These are phyloP conservation scores for Virgularia gustaviana DNA, from an alignment of 92 coral and sea anemone species.

Conservation along the genomic window DNA sequence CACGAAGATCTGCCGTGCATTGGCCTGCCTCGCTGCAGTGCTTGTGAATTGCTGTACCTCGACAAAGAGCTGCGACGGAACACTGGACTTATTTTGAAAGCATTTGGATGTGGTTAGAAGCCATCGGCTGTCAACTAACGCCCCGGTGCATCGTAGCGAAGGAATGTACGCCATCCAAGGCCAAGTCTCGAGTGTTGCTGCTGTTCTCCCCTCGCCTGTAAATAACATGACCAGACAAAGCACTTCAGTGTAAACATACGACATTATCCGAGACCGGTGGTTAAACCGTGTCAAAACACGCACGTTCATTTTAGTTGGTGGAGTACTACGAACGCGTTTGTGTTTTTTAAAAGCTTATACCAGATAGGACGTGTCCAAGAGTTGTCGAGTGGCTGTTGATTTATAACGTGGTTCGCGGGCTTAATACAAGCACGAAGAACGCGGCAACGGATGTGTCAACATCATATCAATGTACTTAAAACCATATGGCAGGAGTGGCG, in stretches of 20 bases:
- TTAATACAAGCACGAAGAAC: no score
- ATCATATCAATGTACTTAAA: background rate
- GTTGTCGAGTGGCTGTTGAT: background rate
- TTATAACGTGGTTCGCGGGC: background rate
- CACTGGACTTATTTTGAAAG: slow-evolving; percentile 32
- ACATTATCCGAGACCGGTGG: no score
- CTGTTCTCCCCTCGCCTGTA: background rate
- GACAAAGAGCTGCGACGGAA: slow-evolving; percentile 31
- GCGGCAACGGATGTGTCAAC: background rate
- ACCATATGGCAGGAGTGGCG: background rate
- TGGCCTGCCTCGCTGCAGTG: background rate
- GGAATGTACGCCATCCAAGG: slow-evolving; percentile 87
- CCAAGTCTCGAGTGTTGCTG: slow-evolving; percentile 24
- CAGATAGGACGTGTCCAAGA: no score
- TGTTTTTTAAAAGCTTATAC: no score
- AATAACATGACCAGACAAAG: no score
- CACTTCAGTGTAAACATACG: no score
- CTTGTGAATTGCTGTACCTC: background rate
- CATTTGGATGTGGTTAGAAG: slow-evolving; percentile 74
- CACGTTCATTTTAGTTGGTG: no score
- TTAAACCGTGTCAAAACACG: no score
- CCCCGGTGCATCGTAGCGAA: slow-evolving; percentile 74
- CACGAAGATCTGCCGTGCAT: slow-evolving; percentile 2
- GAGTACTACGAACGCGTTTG: no score
- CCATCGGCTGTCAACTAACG: slow-evolving; percentile 64